Evolutionary conservation across 2,113 vertebrate species (phyloP).

Genomic region (Alligator mississippiensis): DNA sequence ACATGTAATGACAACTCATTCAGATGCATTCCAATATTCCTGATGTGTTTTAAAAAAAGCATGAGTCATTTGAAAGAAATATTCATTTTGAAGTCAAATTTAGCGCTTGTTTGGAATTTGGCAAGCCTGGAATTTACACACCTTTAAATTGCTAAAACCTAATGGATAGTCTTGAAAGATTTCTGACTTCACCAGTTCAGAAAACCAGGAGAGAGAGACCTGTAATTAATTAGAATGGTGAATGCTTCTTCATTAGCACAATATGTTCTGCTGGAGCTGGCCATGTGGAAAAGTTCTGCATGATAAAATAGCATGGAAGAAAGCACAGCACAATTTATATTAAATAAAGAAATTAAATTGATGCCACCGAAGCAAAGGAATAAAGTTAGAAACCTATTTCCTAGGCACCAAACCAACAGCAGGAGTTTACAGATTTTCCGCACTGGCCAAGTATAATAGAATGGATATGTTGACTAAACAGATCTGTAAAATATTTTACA

Average conservation of each 20-base stretch:
- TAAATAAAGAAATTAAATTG: background rate
- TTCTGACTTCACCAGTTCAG: background rate
- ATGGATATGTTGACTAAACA: background rate
- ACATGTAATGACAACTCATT: background rate
- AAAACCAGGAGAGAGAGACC: background rate
- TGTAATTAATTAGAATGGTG: constrained; percentile 18
- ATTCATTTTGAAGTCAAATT: background rate
- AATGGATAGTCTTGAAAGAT: background rate
- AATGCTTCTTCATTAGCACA: constrained; percentile 1
- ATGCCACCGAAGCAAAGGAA: background rate
- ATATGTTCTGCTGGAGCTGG: background rate
- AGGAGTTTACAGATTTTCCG: background rate
- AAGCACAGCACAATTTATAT: background rate
- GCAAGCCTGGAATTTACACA: background rate
- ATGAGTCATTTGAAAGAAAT: background rate
- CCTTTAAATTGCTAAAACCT: background rate
- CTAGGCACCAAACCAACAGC: background rate
- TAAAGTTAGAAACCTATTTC: background rate
- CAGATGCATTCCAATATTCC: background rate
- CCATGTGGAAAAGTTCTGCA: background rate
- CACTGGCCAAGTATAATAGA: background rate
- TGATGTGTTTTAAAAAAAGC: background rate
- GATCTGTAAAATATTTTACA: background rate
- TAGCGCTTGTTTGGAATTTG: background rate
- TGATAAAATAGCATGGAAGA: background rate